Base-by-base conservation (phyloP, 2,888 invertebrate genomes). In the Coelopa pilipes region DNA sequence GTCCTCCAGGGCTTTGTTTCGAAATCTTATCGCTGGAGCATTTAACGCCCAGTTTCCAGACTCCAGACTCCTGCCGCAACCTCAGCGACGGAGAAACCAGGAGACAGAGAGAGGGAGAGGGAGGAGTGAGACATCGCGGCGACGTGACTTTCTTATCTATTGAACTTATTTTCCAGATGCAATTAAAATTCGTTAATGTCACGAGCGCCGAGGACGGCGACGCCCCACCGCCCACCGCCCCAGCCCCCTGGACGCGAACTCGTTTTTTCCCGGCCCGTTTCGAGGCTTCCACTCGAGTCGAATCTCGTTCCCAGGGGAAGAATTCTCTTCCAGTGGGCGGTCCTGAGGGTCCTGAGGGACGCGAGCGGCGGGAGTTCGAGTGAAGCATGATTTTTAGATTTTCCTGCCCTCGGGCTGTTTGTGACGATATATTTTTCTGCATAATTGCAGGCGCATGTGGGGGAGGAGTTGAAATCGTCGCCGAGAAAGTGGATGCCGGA, bases 101-200 rank as follows among this genome's bases (percentile, higher is more conserved):
- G n/a, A 3, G 60, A 21, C 66, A 13, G 1, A 46, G 15, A 50
- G 50, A 66, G 15, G 19, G 19, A 66, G 50, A 66, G 15, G 21
- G 17, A 45, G 49, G 19, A 50, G 50, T 45, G 45, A 24, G 13
- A 34, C 21, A 24, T 19, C 21, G 49, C 45, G 68, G 67, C 75
- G 76, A 77, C 78, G 78, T 78, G 78, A 77, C 77, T 78, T 75
- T 75, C 77, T 77, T 78, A 77, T 78, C 78, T 77, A 76, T 78
- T 77, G 73, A 76, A 76, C 76, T 76, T 77, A 76, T 76, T 78
- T 76, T 76, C 55, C 34, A 62, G 15, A 78, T 34, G 78, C 78
- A 78, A 78, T 78, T 78, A 77, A 78, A 78, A 77, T 76, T 76
- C 71, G 72, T 50, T 12, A 13, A 34, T 34, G 34, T 34, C 34